These are phyloP conservation scores for Caloenas nicobarica DNA, from an alignment of 2,113 vertebrate species.

Conservation along the genomic window DNA sequence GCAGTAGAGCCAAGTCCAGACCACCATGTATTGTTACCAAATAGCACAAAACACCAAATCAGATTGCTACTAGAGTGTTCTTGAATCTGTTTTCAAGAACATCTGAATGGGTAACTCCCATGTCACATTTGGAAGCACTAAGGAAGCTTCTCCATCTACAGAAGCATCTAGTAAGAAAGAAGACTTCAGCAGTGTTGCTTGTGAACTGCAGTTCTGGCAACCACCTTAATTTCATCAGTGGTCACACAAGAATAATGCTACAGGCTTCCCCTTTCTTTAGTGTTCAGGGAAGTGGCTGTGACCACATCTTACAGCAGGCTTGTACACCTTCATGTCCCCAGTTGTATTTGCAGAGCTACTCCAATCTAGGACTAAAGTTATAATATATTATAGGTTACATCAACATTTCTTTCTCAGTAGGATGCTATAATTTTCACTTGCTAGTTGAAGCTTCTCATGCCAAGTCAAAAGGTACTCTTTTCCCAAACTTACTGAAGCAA, in stretches of 20 bases:
- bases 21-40: neutral
- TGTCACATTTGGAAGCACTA: neutral
- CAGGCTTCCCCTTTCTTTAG: neutral
- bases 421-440: neutral
- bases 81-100: neutral
- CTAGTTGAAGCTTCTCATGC: neutral
- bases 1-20: neutral
- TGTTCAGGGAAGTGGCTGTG: neutral
- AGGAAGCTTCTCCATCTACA: neutral
- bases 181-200: neutral
- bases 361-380: neutral
- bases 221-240: neutral
- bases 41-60: neutral
- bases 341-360: neutral
- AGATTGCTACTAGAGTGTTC: neutral
- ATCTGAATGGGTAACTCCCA: neutral
- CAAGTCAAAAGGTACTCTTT: neutral
- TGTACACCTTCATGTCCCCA: neutral
- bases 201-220: neutral
- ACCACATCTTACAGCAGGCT: neutral
- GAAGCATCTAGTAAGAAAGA: neutral
- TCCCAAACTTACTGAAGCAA: neutral
- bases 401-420: neutral
- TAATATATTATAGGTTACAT: rapidly evolving
- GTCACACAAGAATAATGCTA: neutral